phyloP scores from a whole-genome alignment of 2,113 vertebrate species.

The Elephas maximus region DNA sequence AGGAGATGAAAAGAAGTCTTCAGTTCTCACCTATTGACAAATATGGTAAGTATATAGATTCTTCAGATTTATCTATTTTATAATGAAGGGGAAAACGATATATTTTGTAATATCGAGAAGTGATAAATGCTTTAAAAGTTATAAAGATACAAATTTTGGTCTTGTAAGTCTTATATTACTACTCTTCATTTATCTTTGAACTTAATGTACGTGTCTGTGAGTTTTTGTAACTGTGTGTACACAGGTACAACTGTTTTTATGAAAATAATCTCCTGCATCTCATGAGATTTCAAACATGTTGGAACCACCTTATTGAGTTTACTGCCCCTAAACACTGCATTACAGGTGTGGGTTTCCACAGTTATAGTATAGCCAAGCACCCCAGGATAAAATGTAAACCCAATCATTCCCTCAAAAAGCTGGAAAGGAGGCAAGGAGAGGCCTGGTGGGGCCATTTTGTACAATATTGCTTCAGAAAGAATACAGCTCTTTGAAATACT shows the following conservation, averaged over 20 bases:
- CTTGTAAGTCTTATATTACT: neutral
- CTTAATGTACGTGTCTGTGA: neutral
- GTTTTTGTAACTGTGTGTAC: neutral
- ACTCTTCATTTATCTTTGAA: neutral
- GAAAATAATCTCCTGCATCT: neutral
- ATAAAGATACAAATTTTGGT: neutral
- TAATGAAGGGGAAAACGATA: neutral
- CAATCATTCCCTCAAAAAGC: neutral
- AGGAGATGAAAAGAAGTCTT: conserved; percentile 93
- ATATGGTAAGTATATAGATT: conserved; percentile 90
- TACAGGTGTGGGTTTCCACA: neutral
- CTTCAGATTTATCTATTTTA: neutral
- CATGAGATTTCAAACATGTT: no score
- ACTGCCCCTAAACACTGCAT: neutral
- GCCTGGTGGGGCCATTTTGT: neutral
- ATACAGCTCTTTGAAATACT: conserved; percentile 17
- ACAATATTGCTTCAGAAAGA: neutral
- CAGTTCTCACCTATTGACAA: conserved; percentile 93
- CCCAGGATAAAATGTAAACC: neutral
- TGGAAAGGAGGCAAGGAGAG: neutral
- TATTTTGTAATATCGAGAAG: neutral
- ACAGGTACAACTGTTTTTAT: neutral
- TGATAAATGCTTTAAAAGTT: neutral
- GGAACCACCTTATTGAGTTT: neutral
- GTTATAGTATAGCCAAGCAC: neutral